Base-by-base conservation (phyloP, 2,888 invertebrate species). In the Diloba caeruleocephala region DNA sequence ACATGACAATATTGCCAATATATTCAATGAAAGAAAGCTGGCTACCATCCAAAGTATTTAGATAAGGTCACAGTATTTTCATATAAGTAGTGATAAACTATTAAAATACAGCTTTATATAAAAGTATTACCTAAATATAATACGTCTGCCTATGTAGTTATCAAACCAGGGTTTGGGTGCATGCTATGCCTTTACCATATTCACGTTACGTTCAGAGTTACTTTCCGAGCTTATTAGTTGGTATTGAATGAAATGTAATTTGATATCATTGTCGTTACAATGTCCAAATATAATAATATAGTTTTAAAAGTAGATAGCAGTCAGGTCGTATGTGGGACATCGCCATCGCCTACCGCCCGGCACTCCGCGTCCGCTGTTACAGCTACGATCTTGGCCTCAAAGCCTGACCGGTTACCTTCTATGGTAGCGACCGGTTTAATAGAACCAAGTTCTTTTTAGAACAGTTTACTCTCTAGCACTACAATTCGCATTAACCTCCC, bases 401-500 rank as follows among this genome's bases (percentile, higher is more conserved):
- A 87, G 82, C 78, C 78, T 78, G 84, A 87, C 85, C 88, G 86
- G 90, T 87, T 88, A 74, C 91, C 92, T 87, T 92, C 87, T 91
- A 90, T 87, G 91, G 85, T 63, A 73, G 75, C 80, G 84, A 92
- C 92, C 91, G 92, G 92, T 92, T 92, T 84, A 74, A 75, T 74
- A 80, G 81, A n/a, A 83, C 81, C 81, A 81, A 76, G 78, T 74
- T 77, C 78, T 79, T 80, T 78, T 75, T 76, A 80, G 78, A 84
- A 83, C 83, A 82, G 78, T 85, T 81, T 80, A 84, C 76, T 83
- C 80, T 81, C 78, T 81, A 78, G 76, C 66, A 74, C 57, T 74
- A 74, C 76, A 76, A 79, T 80, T 78, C 74, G 75, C 74, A 73
- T 78, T 66, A 65, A 61, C 39, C 50, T 53, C 48, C 25, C 31